Percentiles rank a stretch among this genome's conserved stretches.
Conservation (phyloP, 1,140 invertebrate genomes). For the Drosophila seguyi region DNA sequence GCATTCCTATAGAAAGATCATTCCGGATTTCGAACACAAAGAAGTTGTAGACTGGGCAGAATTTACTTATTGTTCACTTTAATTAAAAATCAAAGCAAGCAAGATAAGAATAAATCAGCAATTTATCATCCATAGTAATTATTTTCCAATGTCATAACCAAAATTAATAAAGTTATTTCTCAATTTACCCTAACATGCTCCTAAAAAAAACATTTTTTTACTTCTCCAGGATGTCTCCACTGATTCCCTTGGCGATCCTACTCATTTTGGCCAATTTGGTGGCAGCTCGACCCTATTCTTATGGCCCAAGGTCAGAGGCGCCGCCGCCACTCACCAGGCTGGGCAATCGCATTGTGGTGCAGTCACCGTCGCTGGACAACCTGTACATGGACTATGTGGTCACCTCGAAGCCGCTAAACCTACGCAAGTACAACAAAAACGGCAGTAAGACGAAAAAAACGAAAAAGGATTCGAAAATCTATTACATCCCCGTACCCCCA, state of each 20-base stretch:
- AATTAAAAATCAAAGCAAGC: not conserved
- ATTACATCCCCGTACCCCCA: slow-evolving; percentile 81
- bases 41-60: not conserved
- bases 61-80: slow-evolving; percentile 9
- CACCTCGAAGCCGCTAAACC: slow-evolving; percentile 72
- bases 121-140: slow-evolving; percentile 2
- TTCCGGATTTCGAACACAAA: not conserved
- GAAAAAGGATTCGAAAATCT: slow-evolving; percentile 83
- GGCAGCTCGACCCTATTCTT: slow-evolving; percentile 47
- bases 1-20: slow-evolving; percentile 5
- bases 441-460: slow-evolving; percentile 79
- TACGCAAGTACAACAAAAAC: slow-evolving; percentile 75
- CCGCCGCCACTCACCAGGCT: slow-evolving; percentile 11
- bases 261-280: slow-evolving; percentile 22
- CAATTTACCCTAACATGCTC: not conserved
- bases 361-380: slow-evolving; percentile 73
- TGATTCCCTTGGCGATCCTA: slow-evolving; percentile 25
- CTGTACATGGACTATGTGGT: slow-evolving; percentile 78
- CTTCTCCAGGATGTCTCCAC: slow-evolving; percentile 44
- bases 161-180: not conserved
- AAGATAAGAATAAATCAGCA: not conserved
- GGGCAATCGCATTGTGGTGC: slow-evolving; percentile 64
- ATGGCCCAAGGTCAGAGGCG: slow-evolving; percentile 17
- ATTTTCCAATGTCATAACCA: not conserved
- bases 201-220: not conserved